These are phyloP conservation scores for Malurus leucopterus DNA, from an alignment of 2,797 vertebrate genomes.

Conservation along the genomic window DNA sequence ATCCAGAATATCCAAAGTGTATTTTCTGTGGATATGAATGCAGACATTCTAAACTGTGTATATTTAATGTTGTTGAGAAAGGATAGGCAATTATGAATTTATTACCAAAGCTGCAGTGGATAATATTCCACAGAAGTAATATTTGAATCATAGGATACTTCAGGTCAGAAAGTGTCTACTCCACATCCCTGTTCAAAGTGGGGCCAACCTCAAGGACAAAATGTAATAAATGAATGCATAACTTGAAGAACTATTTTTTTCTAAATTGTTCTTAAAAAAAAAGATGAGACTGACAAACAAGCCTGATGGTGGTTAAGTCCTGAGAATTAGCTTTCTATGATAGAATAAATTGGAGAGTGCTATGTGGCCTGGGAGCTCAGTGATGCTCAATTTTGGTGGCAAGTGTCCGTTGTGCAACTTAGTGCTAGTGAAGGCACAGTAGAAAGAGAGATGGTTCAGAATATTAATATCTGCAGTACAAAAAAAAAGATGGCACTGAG, in stretches of 20 bases:
- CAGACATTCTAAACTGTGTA: background rate
- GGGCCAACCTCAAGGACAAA: background rate
- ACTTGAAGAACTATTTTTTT: background rate
- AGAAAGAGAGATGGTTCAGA: background rate
- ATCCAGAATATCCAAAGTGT: background rate
- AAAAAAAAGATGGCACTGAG: background rate
- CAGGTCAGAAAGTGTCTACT: background rate
- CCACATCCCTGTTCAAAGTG: background rate
- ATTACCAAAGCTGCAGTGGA: background rate
- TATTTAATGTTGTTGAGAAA: slow-evolving; percentile 4
- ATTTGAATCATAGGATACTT: background rate
- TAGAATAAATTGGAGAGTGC: background rate
- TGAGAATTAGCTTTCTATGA: background rate
- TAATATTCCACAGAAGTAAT: background rate
- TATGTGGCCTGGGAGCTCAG: background rate
- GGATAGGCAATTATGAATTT: slow-evolving; percentile 27
- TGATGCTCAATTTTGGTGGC: background rate
- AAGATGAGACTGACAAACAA: background rate
- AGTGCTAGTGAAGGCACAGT: background rate
- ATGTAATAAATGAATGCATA: background rate
- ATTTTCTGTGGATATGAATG: background rate
- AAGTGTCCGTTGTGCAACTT: background rate
- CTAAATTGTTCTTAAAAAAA: background rate
- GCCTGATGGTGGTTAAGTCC: background rate
- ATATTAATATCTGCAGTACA: background rate